A percentile compares a stretch with the other conserved stretches of the same genome.
Evolutionary conservation across 2,888 invertebrate genomes (phyloP).

Genomic region (Drosophila percnosoma): DNA sequence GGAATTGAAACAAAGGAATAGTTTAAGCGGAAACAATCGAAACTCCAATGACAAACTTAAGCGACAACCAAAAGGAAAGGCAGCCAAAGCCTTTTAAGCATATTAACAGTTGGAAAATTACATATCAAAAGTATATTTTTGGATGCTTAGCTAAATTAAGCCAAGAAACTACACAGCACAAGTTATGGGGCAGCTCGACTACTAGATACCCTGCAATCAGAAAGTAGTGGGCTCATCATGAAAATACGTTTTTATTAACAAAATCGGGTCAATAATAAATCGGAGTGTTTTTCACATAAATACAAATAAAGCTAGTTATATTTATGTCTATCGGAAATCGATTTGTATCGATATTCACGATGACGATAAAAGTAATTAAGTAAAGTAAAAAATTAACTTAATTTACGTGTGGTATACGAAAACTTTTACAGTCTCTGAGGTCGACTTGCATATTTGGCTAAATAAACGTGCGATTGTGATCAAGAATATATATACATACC

Average conservation of each 20-base stretch:
- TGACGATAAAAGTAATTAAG: neutral
- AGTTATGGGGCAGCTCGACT: neutral
- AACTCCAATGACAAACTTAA: neutral
- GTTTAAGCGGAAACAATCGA: neutral
- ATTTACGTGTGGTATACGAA: too few relatives aligned
- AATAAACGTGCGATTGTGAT: neutral
- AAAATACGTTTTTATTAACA: neutral
- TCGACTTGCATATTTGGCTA: neutral
- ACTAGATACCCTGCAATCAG: neutral
- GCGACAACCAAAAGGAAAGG: neutral
- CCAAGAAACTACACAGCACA: neutral
- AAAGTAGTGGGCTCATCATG: neutral
- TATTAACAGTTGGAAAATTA: neutral
- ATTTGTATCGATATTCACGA: neutral
- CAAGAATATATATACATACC: neutral
- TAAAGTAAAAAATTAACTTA: too few relatives aligned
- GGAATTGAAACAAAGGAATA: constrained; percentile 7
- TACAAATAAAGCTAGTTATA: neutral
- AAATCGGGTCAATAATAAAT: neutral
- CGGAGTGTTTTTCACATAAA: neutral
- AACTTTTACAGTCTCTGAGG: neutral
- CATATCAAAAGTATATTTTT: neutral
- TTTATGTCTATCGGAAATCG: neutral
- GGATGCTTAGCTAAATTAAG: neutral
- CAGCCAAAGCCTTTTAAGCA: neutral